A percentile compares a stretch with the other conserved stretches of the same genome.
Conservation (phyloP, 2,113 vertebrate genomes). For the Climacteris rufus region DNA sequence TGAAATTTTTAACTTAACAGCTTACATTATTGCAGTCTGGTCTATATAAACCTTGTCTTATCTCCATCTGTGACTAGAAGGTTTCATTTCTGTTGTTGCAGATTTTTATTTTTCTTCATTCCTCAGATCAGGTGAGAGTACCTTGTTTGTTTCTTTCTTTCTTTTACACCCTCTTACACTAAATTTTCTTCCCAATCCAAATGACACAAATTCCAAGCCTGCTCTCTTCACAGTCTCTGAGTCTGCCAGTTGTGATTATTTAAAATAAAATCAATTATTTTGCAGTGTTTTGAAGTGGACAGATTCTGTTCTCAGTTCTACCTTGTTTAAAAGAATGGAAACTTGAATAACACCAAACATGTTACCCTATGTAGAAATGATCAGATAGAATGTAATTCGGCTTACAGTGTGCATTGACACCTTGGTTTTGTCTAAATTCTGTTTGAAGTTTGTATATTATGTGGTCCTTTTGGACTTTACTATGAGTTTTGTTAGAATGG, state of each 20-base stretch:
- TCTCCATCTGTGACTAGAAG: conserved; percentile 11
- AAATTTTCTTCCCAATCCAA: not conserved
- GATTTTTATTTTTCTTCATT: not conserved
- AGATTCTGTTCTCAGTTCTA: not conserved
- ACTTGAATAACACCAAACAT: not conserved
- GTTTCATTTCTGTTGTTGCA: not conserved
- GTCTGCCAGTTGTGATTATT: not conserved
- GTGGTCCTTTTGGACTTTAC: not conserved
- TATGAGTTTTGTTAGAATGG: not conserved
- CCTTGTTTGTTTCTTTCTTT: not conserved
- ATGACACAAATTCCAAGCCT: not conserved
- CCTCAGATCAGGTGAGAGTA: not conserved
- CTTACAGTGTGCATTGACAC: not conserved
- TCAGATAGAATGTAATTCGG: not conserved
- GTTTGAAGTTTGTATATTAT: not conserved
- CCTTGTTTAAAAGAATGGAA: not conserved
- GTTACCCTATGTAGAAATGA: not conserved
- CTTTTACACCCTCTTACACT: not conserved
- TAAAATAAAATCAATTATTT: not conserved
- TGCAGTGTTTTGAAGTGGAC: not conserved
- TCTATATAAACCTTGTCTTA: not conserved
- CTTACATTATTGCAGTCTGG: conserved; percentile 7
- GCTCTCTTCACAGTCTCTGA: not conserved
- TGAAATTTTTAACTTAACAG: conserved; percentile 35
- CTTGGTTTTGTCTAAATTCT: not conserved